phyloP scores from a whole-genome alignment of 92 coral and sea anemone genomes.

The Micromussa lordhowensis region DNA sequence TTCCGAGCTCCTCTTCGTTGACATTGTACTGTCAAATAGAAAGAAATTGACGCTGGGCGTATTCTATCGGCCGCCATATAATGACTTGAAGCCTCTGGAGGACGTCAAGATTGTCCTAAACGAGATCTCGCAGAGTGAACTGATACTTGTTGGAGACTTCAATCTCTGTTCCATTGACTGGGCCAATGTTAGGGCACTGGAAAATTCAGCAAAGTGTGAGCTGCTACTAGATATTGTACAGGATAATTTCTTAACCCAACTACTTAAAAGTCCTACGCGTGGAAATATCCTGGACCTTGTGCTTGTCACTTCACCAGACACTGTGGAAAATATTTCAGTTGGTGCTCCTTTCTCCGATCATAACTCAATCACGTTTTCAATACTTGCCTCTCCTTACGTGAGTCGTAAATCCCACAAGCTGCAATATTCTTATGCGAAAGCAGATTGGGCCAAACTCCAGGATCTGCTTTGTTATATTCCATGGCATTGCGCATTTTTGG shows the following conservation, averaged over 20 bases:
- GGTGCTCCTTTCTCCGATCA: not conserved
- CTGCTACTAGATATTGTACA: no score
- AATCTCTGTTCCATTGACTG: no score
- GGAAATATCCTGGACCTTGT: not conserved
- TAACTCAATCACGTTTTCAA: not conserved
- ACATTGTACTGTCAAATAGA: slow-evolving; percentile 18
- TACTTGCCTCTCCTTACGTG: not conserved
- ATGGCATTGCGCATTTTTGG: slow-evolving; percentile 3
- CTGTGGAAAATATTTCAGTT: not conserved
- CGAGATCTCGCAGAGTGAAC: slow-evolving; percentile 27
- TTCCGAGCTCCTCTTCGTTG: slow-evolving; percentile 31
- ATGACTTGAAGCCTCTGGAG: slow-evolving; percentile 28
- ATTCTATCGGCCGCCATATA: slow-evolving; percentile 48
- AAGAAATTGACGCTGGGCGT: slow-evolving; percentile 44
- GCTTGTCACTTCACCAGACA: not conserved
- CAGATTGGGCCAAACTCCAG: not conserved
- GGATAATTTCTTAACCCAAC: not conserved
- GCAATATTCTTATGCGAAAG: not conserved
- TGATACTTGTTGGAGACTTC: no score
- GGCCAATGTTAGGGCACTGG: no score
- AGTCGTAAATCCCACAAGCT: not conserved
- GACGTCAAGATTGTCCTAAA: slow-evolving; percentile 35
- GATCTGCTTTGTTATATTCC: slow-evolving; percentile 7
- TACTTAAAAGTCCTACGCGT: not conserved
- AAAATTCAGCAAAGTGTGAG: no score